These are phyloP conservation scores for Bombus confusus DNA, from an alignment of 1,140 invertebrate species.

Conservation along the genomic window DNA sequence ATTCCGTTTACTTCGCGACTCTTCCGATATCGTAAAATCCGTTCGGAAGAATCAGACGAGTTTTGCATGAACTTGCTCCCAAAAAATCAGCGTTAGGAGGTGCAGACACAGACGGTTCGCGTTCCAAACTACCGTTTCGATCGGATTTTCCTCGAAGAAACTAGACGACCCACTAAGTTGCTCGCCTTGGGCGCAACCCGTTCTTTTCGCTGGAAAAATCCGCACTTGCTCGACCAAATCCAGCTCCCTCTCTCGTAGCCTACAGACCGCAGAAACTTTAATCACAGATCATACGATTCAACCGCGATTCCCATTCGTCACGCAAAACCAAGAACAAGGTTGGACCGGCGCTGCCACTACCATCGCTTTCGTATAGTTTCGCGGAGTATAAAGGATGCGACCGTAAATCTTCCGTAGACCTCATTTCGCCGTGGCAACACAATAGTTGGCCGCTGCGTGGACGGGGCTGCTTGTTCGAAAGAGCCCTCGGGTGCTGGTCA, in stretches of 20 bases:
- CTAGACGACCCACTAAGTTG: not conserved
- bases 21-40: no score
- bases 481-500: constrained; percentile 56
- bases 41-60: not conserved
- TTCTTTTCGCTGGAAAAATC: not conserved
- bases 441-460: constrained; percentile 67
- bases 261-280: constrained; percentile 49
- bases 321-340: constrained; percentile 32
- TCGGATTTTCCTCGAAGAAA: not conserved
- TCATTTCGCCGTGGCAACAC: constrained; percentile 72
- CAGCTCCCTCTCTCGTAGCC: not conserved
- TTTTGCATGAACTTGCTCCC: not conserved
- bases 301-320: constrained; percentile 62
- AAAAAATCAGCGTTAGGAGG: not conserved
- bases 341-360: not conserved
- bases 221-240: not conserved
- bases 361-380: constrained; percentile 49
- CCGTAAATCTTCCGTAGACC: constrained; percentile 71
- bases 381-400: constrained; percentile 64
- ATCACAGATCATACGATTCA: constrained; percentile 59
- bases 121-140: not conserved
- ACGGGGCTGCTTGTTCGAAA: constrained; percentile 56
- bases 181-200: no score
- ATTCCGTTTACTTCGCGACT: no score
- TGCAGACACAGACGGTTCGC: not conserved